Conservation (phyloP, 2,888 invertebrate species). For the Drosophila kuntzei region DNA sequence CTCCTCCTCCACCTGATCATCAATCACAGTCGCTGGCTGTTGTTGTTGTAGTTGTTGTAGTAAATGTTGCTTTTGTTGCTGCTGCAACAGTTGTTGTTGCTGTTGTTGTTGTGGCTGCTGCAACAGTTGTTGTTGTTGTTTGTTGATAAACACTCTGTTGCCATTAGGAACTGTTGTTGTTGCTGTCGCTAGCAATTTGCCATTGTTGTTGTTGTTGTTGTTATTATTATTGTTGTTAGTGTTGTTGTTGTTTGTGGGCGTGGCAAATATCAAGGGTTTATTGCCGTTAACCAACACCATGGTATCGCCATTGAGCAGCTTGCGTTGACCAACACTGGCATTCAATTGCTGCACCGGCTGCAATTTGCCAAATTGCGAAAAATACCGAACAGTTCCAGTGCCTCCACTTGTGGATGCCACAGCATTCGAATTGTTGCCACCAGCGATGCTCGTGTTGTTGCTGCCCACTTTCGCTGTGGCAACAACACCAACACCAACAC, state of each 20-base stretch:
- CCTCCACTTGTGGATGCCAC: constrained; percentile 33
- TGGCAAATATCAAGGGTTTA: constrained; percentile 52
- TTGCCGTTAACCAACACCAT: constrained; percentile 64
- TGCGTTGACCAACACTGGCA: constrained; percentile 53
- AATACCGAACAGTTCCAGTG: constrained; percentile 69
- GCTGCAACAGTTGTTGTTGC: constrained; percentile 24
- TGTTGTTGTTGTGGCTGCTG: constrained; percentile 26
- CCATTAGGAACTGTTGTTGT: constrained; percentile 47
- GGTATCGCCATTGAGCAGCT: constrained; percentile 61
- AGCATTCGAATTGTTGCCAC: constrained; percentile 24
- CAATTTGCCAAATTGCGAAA: constrained; percentile 76
- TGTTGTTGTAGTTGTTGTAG: constrained; percentile 22
- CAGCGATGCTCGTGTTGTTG: constrained; percentile 37
- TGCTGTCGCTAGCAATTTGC: constrained; percentile 20
- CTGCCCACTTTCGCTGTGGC: constrained; percentile 41
- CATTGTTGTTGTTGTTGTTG: constrained; percentile 26
- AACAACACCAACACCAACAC: constrained; percentile 44
- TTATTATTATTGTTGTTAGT: constrained; percentile 21
- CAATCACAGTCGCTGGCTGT: constrained; percentile 93
- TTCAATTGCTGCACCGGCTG: constrained; percentile 47
- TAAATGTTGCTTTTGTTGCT: constrained; percentile 33
- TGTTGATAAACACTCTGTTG: constrained; percentile 30
- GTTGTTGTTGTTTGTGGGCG: constrained; percentile 21
- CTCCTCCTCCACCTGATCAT: constrained; percentile 88
- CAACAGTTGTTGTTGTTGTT: constrained; percentile 43